Percentiles rank a stretch among this genome's conserved stretches.
phyloP scores from a whole-genome alignment of 1,140 invertebrate species.

The Polypedilum vanderplanki region DNA sequence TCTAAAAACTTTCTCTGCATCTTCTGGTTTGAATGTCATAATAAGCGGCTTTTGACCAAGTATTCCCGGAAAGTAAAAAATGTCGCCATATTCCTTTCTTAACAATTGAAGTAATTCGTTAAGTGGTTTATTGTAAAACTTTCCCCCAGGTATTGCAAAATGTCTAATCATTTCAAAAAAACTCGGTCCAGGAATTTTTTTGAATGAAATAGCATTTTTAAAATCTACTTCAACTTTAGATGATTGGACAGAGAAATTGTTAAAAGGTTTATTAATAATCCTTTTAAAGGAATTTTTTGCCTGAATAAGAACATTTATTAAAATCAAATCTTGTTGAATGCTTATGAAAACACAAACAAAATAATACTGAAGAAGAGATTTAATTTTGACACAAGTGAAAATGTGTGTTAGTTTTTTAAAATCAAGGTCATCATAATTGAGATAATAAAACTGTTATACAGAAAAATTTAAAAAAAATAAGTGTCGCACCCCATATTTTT shows the following conservation, averaged over 20 bases:
- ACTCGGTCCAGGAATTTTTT: slow-evolving; percentile 30
- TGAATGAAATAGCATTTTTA: slow-evolving; percentile 30
- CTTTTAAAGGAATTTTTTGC: too few relatives aligned
- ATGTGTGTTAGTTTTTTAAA: too few relatives aligned
- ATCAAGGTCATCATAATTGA: too few relatives aligned
- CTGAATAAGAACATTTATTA: too few relatives aligned
- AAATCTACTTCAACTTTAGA: slow-evolving; percentile 24
- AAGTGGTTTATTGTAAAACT: not conserved
- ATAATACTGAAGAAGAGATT: too few relatives aligned
- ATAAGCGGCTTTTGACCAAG: slow-evolving; percentile 30
- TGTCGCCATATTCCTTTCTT: slow-evolving; percentile 31
- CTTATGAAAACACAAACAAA: too few relatives aligned
- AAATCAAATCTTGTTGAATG: too few relatives aligned
- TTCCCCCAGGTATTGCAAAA: not conserved
- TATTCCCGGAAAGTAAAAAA: slow-evolving; percentile 29
- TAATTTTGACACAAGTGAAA: too few relatives aligned
- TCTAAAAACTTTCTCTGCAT: slow-evolving; percentile 33
- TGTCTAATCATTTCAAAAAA: slow-evolving; percentile 27
- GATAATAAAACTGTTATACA: too few relatives aligned
- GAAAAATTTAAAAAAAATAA: too few relatives aligned
- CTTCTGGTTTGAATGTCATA: slow-evolving; percentile 30
- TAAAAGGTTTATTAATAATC: too few relatives aligned
- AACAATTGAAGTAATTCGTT: slow-evolving; percentile 1
- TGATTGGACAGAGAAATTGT: not conserved
- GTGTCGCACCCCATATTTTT: too few relatives aligned